phyloP scores from a whole-genome alignment of 2,113 vertebrate genomes.

The Lycaon pictus region DNA sequence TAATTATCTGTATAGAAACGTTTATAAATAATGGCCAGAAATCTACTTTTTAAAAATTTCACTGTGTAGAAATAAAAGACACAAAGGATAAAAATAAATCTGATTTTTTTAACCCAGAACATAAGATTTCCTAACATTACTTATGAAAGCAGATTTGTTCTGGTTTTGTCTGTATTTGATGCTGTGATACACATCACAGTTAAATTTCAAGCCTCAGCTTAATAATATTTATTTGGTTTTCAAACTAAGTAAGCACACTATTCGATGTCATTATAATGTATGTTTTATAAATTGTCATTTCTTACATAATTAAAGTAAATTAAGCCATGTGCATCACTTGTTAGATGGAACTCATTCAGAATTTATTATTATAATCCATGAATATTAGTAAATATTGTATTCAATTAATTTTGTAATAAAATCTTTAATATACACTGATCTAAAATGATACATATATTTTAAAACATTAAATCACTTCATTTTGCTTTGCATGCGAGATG shows the following conservation, averaged over 20 bases:
- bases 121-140: neutral
- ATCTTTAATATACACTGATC: constrained; percentile 51
- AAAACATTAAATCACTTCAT: constrained; percentile 61
- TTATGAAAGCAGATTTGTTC: constrained; percentile 38
- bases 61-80: constrained; percentile 48
- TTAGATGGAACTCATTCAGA: constrained; percentile 69
- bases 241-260: constrained; percentile 56
- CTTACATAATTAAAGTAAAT: constrained; percentile 80
- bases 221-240: constrained; percentile 61
- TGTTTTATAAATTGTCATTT: constrained; percentile 69
- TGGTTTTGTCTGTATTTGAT: constrained; percentile 39
- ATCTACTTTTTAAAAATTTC: neutral
- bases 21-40: constrained; percentile 26
- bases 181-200: neutral
- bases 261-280: constrained; percentile 60
- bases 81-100: constrained; percentile 30
- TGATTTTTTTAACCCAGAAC: neutral
- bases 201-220: constrained; percentile 54
- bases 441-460: constrained; percentile 64
- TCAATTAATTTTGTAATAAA: constrained; percentile 78
- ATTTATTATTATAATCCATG: constrained; percentile 66
- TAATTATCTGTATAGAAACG: neutral
- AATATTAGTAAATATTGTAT: constrained; percentile 72
- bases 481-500: constrained; percentile 49
- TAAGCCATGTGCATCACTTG: constrained; percentile 62